Base-by-base conservation (phyloP, 2,797 vertebrate species). In the Cossypha heuglini region DNA sequence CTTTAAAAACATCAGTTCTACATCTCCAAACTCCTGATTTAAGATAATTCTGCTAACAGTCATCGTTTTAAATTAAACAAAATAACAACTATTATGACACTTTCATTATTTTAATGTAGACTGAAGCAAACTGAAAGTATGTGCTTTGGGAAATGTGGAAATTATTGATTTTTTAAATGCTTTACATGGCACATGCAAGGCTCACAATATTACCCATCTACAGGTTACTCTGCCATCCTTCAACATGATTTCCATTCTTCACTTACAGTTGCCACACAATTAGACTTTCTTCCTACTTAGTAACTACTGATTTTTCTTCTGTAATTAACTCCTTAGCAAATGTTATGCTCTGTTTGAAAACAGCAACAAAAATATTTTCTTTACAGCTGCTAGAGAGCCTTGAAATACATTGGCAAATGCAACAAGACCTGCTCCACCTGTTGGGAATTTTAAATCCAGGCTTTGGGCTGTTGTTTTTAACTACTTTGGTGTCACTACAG, bases 401-500 rank as follows among this genome's bases (percentile, higher is more conserved):
- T 87, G 66, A 40, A 80, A 90, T 59, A 63, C 31, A 15, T 11
- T 45, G 45, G 46, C 31, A 86, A 84, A 84, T 24, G 12, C 46
- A 84, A 16, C n/a, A 29, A 58, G 45, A 29, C 83, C 26, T 88
- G n/a, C 13, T 45, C 62, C 81, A 88, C 73, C 85, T 91, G 71
- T 46, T 94, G 88, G 75, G 90, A 94, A 72, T 48, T 78, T 63
- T 67, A 94, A 96, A 92, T 77, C 83, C 93, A 95, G 85, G 68
- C 49, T 93, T 93, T 88, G 62, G 66, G 67, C n/a, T 90, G 35
- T 48, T 52, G 10, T n/a, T 66, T 51, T 11, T 15, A 33, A 10
- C 28, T 25, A 20, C 4, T 8, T 18, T 37, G 46, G 61, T 90
- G 71, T 82, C 38, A 5, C 69, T 14, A 19, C 58, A 96, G 90